Base-by-base conservation (phyloP, 2,888 invertebrate species). In the Athalia circularis region DNA sequence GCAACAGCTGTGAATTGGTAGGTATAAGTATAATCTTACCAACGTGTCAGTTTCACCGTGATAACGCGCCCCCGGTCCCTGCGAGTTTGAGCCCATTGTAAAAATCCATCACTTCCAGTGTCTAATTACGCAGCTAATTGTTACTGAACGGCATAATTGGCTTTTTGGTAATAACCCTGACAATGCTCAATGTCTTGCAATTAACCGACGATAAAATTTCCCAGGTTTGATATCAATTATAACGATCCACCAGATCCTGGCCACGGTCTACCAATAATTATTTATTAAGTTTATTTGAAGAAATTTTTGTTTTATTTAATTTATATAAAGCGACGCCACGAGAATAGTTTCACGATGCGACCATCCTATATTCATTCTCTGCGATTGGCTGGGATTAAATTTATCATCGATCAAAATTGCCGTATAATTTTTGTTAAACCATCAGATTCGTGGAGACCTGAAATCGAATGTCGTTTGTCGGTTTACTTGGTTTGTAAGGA, bases 91-190 rank as follows among this genome's bases (percentile, higher is more conserved):
- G 59, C 13, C 57, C 59, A 57, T 72, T 72, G 72, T 72, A 72
- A 72, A 72, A 72, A 72, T 72, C 72, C 62, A 75, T 75, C 64
- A 64, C 64, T 75, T 75, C 62, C 62, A 75, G 75, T 75, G 62
- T 75, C 65, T 65, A 79, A 82, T 83, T 81, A 79, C 78, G 72
- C 52, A 52, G 79, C 78, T 82, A 81, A 81, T 83, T 81, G 79
- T 80, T 80, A 81, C 79, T 80, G 81, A 83, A 84, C 82, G 80
- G 82, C 80, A 52, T 80, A 82, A 82, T 81, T 80, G 79, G 79
- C 64, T 45, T 61, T 59, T 52, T 75, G 61, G 75, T 62, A 75
- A 75, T 48, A 75, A 75, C 75, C 75, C 50, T 64, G 52, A 75
- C 43, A 75, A 61, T 62, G 50, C 64, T 75, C 62, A 75, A 75